Base-by-base conservation (phyloP, 1,140 invertebrate genomes). In the Apis florea region DNA sequence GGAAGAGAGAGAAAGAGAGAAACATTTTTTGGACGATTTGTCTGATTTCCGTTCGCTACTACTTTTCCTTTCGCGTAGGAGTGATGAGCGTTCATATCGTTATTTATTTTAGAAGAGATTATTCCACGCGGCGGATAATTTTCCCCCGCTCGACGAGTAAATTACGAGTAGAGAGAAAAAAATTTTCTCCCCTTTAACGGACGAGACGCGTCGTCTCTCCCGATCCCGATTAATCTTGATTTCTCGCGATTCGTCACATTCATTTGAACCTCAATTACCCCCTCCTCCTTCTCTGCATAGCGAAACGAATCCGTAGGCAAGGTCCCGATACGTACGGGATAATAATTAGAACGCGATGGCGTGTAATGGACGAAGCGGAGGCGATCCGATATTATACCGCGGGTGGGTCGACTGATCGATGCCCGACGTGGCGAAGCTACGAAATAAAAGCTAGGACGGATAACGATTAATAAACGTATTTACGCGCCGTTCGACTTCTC, bases 271-370 rank as follows among this genome's bases (percentile, higher is more conserved):
- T 83, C 79, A 77, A 87, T 84, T 78, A 82, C 61, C 73, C 66
- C 73, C 61, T 31, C 19, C 15, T 47, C 74, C 61, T 31, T 15
- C 15, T 47, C 74, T 61, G 17, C 85, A 12, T 68, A 15, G 76
- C 40, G 69, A 74, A 66, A 76, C 68, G 64, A 58, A 83, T 78
- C 84, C n/a, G n/a, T n/a, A n/a, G 79, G 75, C 31, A 40, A 53
- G 72, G 49, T 68, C 79, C 58, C 79, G 84, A 76, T 83, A 76
- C 70, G 75, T 75, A 24, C n/a, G n/a, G 82, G 73, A 86, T 82
- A 82, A 82, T 86, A 86, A 86, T 86, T 86, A 86, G 76, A 83
- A 63, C 85, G 82, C 85, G 82, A 84, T 78, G 84, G 83, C 67
- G 53, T 77, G 79, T 86, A 86, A 86, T 83, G 69, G 70, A 58